Percentiles rank a stretch among this genome's conserved stretches.
Evolutionary conservation across 2,113 vertebrate species (phyloP).

Genomic region (Myotis davidii): DNA sequence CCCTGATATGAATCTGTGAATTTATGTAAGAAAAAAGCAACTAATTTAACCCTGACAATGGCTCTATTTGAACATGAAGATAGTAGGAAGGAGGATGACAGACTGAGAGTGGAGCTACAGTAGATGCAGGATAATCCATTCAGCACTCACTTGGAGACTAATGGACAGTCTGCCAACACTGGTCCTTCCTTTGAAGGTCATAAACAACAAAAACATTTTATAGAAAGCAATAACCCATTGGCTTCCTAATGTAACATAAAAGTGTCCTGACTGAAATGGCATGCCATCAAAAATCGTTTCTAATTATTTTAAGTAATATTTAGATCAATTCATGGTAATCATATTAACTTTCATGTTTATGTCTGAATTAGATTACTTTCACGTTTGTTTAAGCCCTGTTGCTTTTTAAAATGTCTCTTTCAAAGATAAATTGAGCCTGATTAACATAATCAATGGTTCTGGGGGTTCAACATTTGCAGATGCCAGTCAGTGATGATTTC

Average conservation of each 20-base stretch:
- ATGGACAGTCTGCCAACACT: constrained; percentile 60
- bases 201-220: constrained; percentile 81
- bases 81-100: not conserved
- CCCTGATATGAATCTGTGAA: not conserved
- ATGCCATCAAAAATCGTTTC: constrained; percentile 91
- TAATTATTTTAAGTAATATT: constrained; percentile 96
- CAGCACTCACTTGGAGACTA: constrained; percentile 47
- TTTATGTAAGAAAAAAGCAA: not conserved
- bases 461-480: constrained; percentile 83
- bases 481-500: constrained; percentile 73
- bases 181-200: constrained; percentile 81
- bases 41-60: constrained; percentile 11
- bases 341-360: constrained; percentile 92
- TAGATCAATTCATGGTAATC: constrained; percentile 97
- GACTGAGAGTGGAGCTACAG: not conserved
- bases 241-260: constrained; percentile 80
- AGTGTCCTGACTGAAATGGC: constrained; percentile 80
- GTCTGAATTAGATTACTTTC: constrained; percentile 93
- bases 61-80: not conserved
- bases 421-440: constrained; percentile 90
- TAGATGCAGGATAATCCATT: not conserved
- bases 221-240: constrained; percentile 81
- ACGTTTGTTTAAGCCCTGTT: constrained; percentile 93
- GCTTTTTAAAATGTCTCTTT: constrained; percentile 90
- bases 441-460: constrained; percentile 88